Base-by-base conservation (phyloP, 2,888 invertebrate genomes). In the Julus scandinavius region DNA sequence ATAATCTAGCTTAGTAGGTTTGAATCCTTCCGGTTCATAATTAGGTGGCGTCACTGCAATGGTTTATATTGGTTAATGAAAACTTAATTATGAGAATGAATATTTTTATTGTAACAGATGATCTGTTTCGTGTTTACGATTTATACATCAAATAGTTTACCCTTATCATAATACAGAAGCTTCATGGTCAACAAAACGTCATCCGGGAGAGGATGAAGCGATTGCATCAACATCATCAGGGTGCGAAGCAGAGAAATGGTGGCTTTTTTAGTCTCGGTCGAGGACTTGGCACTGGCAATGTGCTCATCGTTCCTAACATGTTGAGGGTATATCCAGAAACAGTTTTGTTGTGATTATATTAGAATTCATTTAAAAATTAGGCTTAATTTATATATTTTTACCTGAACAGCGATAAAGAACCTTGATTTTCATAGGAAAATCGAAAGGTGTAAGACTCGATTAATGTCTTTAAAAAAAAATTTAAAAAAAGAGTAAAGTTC, bases 1-100 rank as follows among this genome's bases (percentile, higher is more conserved):
- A 87, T 87, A 90, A 54, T 91, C 91, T 88, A 89, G 90, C 40
- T 91, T 91, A 41, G 92, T 90, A 54, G 92, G 88, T 84, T 91
- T 91, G 90, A 93, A 93, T 86, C 93, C 92, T 87, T 92, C 92
- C 5, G 93, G 93, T 89, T 93, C 92, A 91, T 93, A 93, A 89
- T 92, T 92, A 40, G 90, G 86, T 58, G 93, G 93, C 5, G 93
- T 93, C 20, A 92, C 93, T 93, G 90, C 17, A 90, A 89, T 45
- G 50, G 84, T 54, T 80, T 20, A 72, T 50, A 54, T 85, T 63
- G 38, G 41, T 40, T 49, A 87, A 63, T 87, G 13, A 87, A 29
- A 0, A 29, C 29, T 29, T 29, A 29, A 29, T 29, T 29, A 29
- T 29, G 29, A 29, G 29, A 29, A 29, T 29, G 29, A 29, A 29